Percentiles rank a stretch among this genome's conserved stretches.
Conservation (phyloP, 2,797 vertebrate species). For the Darevskia mixta region DNA sequence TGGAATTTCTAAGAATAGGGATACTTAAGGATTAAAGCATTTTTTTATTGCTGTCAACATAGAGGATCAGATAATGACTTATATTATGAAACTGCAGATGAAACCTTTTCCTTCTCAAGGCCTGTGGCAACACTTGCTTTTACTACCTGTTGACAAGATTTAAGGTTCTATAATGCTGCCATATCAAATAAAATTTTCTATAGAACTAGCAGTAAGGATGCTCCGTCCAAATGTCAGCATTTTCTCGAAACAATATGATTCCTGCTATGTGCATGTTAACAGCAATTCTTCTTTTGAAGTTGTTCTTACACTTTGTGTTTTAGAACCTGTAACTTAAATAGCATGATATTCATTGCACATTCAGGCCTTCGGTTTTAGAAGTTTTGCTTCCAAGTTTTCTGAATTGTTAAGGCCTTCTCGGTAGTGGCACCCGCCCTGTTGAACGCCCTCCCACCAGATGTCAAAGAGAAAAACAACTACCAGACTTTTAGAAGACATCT, state of each 20-base stretch:
- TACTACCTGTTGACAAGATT: neutral
- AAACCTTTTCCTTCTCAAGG: neutral
- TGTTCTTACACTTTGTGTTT: conserved; percentile 17
- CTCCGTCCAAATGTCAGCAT: neutral
- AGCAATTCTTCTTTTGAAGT: neutral
- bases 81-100: neutral
- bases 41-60: neutral
- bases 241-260: conserved; percentile 10
- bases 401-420: neutral
- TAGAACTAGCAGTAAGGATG: neutral
- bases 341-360: conserved; percentile 10
- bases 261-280: neutral
- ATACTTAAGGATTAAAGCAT: neutral
- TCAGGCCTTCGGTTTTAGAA: conserved; percentile 4
- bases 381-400: neutral
- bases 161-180: neutral
- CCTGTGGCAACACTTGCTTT: neutral
- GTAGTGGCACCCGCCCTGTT: too few species aligned
- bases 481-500: too few species aligned
- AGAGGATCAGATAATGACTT: neutral
- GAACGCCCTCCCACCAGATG: too few species aligned
- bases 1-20: neutral
- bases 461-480: too few species aligned
- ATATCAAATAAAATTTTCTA: conserved; percentile 5
- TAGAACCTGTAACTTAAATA: conserved; percentile 9